Evolutionary conservation across 2,797 vertebrate species (phyloP), one percentile per base, ranked within the genome.

Genomic region (Darevskia mixta): DNA sequence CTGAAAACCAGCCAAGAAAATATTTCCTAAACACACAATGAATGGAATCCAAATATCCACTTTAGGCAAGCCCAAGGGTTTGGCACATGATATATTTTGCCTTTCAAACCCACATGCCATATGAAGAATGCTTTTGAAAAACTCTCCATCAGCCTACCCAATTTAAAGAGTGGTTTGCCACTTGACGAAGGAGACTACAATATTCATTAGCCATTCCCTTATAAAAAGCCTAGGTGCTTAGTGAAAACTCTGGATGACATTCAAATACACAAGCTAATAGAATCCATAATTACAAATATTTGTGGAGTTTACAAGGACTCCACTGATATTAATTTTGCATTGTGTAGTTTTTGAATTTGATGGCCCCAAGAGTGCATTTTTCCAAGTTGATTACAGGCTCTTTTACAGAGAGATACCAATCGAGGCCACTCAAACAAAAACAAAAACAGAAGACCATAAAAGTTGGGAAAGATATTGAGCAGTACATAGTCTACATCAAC

Each of bases 241-340:
- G 13, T 45, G 20, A 76, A 87, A 23, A 3, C 23, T 29, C 72
- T 35, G 41, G 11, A 72, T 75, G 32, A 29, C 29, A 79, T 32
- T 35, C 20, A 10, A 41, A 67, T 45, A 71, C 10, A 32, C 8
- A 87, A 66, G 18, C 20, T 29, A 58, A 71, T 55, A 83, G 3
- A 77, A 67, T 77, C 61, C 32, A 35, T 71, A 88, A 88, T 71
- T 71, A 88, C 8, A 71, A 38, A 78, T 18, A 55, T 55, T 35
- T 67, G 78, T 71, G 67, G 73, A 38, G 35, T 78, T 78, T 83
- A 69, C 32, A 25, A 78, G 83, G 17, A 69, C 10, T 45, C 25
- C 55, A 66, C 27, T 10, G 18, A 27, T 38, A 83, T 78, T 88
- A 83, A 69, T 87, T 78, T 43, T 77, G 45, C 5, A 49, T 1